Conservation (phyloP, 2,113 vertebrate species). For the Saguinus midas region DNA sequence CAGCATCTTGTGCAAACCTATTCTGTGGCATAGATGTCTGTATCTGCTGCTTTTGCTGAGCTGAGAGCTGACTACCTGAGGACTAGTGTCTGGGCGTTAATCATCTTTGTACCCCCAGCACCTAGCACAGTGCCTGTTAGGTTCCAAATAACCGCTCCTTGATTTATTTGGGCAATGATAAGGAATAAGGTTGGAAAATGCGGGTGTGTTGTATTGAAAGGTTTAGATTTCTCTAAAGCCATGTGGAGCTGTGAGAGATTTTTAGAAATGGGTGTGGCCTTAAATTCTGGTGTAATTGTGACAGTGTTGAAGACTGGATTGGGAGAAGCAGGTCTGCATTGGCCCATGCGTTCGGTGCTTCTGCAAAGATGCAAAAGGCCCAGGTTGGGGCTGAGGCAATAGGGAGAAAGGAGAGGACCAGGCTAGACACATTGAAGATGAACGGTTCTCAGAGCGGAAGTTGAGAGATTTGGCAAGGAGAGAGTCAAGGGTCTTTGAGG, state of each 20-base stretch:
- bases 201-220: neutral
- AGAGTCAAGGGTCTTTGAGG: neutral
- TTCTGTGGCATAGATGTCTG: neutral
- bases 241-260: neutral
- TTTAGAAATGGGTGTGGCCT: neutral
- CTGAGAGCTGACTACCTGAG: neutral
- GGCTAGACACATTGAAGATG: accelerated
- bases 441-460: neutral
- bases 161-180: neutral
- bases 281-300: neutral
- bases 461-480: neutral
- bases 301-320: neutral
- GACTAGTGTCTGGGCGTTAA: neutral
- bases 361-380: neutral
- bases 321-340: neutral
- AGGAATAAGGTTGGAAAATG: neutral
- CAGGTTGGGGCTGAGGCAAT: neutral
- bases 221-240: neutral
- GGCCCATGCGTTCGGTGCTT: neutral
- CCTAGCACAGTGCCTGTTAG: neutral
- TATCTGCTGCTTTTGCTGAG: neutral
- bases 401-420: neutral
- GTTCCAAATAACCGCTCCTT: neutral
- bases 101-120: neutral
- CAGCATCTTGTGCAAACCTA: neutral